Percentiles rank a stretch among this genome's conserved stretches.
phyloP scores from a whole-genome alignment of 2,888 invertebrate genomes.

The Phyllotreta striolata region DNA sequence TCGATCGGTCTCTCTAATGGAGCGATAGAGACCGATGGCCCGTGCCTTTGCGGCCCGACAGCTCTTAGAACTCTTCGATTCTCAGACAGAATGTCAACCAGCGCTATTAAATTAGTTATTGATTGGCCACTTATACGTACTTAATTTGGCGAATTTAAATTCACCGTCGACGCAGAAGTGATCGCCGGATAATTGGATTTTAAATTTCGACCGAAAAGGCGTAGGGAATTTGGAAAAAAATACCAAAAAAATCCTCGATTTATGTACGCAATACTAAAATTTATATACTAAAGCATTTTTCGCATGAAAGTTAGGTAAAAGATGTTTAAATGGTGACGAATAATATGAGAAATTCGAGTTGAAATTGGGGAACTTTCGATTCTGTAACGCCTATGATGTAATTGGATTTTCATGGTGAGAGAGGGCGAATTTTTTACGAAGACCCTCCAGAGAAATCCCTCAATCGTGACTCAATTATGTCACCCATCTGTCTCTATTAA shows the following conservation, averaged over 20 bases:
- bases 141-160: constrained; percentile 31
- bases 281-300: not conserved
- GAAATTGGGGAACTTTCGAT: not conserved
- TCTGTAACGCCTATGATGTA: constrained; percentile 8
- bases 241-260: not conserved
- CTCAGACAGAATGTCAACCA: constrained; percentile 18
- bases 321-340: no score
- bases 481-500: constrained; percentile 32
- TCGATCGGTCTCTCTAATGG: not conserved
- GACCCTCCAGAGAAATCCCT: constrained; percentile 16
- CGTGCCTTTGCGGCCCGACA: not conserved
- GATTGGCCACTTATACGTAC: constrained; percentile 38
- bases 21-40: constrained; percentile 1
- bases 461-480: constrained; percentile 31
- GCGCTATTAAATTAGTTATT: constrained; percentile 39
- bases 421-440: constrained; percentile 17
- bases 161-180: constrained; percentile 26
- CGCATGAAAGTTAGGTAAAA: no score
- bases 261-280: not conserved
- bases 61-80: not conserved
- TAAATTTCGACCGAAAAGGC: not conserved
- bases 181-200: constrained; percentile 28
- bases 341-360: no score
- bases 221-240: not conserved
- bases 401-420: constrained; percentile 28